Evolutionary conservation across 2,797 vertebrate genomes (phyloP), one percentile per base, ranked within the genome.

Genomic region (Sylvilagus floridanus): DNA sequence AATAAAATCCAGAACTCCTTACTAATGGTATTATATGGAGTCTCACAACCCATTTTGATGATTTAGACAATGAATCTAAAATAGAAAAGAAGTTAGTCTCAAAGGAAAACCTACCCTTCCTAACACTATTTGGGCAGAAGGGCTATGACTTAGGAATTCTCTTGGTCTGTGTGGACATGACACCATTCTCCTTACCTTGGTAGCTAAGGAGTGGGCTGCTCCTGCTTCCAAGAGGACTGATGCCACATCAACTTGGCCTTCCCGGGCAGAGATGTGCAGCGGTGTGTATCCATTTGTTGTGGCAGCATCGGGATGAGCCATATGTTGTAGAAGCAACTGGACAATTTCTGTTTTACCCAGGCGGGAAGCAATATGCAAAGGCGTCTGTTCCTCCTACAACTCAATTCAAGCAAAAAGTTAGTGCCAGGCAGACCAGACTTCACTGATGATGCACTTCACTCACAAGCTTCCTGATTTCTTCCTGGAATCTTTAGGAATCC

Each of bases 301-400:
- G 82, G 99, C 99, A 0, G 99, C 99, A 5, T 99, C 99, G 0
- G 99, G 99, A 73, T 99, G 99, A 14, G 99, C 99, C 99, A 99
- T 99, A 96, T 99, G 99, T 94, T 99, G 99, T 12, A 99, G 98
- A 76, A 99, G 98, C 79, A 99, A 98, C 95, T 99, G 99, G 66
- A 99, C 99, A 0, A 99, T 99, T 98, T 99, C 99, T 0, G 99
- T 99, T 97, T 99, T 99, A 9, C 99, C 99, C 97, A 99, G 97
- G 77, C 99, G 99, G 37, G 99, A 99, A 2, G 99, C 99, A 21
- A 99, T 99, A 98, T 99, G 99, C 85, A 99, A 98, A 0, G 99
- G 99, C 1, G 99, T 99, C 98, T 99, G 99, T 96, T 99, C 99
- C 98, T 99, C 99, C 99, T 99, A 97, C 97, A 98, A 97, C 96